A percentile compares a stretch with the other conserved stretches of the same genome.
These are phyloP conservation scores for Temnopleurus reevesii DNA, from an alignment of 53 echinoderm and acorn worm species.

Conservation along the genomic window DNA sequence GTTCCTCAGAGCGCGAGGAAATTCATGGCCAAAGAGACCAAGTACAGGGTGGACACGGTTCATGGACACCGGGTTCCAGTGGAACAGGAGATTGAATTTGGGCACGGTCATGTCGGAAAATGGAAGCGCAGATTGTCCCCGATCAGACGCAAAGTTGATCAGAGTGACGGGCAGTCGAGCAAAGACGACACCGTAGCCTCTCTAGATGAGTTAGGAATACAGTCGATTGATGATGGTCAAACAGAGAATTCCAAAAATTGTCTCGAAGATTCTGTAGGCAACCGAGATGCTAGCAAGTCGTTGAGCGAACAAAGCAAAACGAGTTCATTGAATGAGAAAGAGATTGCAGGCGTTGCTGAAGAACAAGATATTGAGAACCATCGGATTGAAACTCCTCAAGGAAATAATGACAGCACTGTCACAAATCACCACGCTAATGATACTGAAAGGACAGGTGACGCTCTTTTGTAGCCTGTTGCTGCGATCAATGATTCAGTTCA, in stretches of 20 bases:
- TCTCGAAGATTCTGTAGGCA: background rate
- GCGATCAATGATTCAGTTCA: background rate
- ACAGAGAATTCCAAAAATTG: background rate
- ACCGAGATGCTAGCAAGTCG: background rate
- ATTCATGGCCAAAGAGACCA: background rate
- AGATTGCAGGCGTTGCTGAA: background rate
- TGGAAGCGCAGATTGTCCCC: conserved; percentile 35
- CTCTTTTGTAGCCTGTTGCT: background rate
- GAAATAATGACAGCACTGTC: no score
- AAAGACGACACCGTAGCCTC: background rate
- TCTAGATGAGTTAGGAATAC: background rate
- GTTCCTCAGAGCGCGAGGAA: background rate
- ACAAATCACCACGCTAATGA: no score
- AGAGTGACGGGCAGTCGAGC: background rate
- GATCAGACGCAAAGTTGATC: background rate
- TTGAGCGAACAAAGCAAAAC: background rate
- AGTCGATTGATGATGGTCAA: background rate
- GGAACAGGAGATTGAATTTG: background rate
- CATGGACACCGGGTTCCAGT: conserved; percentile 20
- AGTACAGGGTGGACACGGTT: background rate
- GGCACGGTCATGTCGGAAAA: background rate
- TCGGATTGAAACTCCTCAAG: no score
- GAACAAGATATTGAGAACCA: background rate
- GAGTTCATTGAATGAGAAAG: background rate
- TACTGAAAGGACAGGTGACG: background rate